Conservation (phyloP, 2,888 invertebrate species). For the Caenorhabditis sp. region DNA sequence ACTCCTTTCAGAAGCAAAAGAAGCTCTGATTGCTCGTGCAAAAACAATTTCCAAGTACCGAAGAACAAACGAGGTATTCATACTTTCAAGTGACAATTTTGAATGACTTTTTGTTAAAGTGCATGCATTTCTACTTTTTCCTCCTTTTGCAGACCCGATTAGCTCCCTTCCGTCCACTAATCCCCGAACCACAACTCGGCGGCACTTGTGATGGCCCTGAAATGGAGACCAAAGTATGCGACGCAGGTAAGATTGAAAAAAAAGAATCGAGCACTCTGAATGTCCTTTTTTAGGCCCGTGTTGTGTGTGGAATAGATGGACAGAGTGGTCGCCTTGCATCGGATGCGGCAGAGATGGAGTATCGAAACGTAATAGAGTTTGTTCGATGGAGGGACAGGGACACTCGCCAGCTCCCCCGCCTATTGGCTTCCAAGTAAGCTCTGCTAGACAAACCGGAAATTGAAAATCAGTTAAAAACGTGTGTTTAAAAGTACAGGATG, state of each 20-base stretch:
- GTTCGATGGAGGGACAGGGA: slow-evolving; percentile 50
- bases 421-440: slow-evolving; percentile 61
- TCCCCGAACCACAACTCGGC: slow-evolving; percentile 48
- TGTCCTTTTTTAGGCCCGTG: slow-evolving; percentile 66
- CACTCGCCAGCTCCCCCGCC: slow-evolving; percentile 54
- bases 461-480: slow-evolving; percentile 5
- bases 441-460: slow-evolving; percentile 9
- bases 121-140: no score
- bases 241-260: slow-evolving; percentile 73
- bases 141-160: slow-evolving; percentile 43
- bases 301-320: slow-evolving; percentile 71
- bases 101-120: no score
- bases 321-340: slow-evolving; percentile 73
- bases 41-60: slow-evolving; percentile 63
- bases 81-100: no score
- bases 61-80: slow-evolving; percentile 50
- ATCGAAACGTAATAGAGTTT: slow-evolving; percentile 63
- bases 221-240: slow-evolving; percentile 72
- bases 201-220: slow-evolving; percentile 72
- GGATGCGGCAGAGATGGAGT: slow-evolving; percentile 68
- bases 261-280: neutral
- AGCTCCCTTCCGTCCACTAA: slow-evolving; percentile 48
- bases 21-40: slow-evolving; percentile 62
- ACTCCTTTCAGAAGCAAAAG: slow-evolving; percentile 61
- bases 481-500: slow-evolving; percentile 39